Conservation (phyloP, 2,888 invertebrate genomes). For the Aphodius granarius region DNA sequence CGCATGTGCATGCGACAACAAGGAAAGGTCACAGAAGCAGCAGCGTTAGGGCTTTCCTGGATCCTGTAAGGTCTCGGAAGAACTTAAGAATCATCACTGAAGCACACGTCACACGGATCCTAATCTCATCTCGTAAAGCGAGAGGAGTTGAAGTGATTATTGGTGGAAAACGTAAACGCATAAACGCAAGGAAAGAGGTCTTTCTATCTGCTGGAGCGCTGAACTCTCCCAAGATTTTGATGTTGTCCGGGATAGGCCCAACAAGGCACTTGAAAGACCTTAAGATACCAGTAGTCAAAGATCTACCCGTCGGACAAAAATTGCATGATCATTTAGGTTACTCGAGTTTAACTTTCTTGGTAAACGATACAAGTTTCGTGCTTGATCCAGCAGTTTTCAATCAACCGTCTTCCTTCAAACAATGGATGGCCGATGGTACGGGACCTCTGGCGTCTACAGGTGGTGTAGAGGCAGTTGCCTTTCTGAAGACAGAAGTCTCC, state of each 20-base stretch:
- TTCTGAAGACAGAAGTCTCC: neutral
- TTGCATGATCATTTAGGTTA: conserved; percentile 76
- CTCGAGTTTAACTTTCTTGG: conserved; percentile 66
- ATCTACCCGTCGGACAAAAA: conserved; percentile 75
- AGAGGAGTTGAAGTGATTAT: conserved; percentile 69
- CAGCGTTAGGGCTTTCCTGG: conserved; percentile 51
- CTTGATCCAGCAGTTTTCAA: conserved; percentile 20
- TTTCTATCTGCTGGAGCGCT: conserved; percentile 77
- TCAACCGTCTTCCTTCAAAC: neutral
- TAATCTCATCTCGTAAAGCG: conserved; percentile 57
- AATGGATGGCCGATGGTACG: conserved; percentile 34
- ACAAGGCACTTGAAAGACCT: conserved; percentile 60
- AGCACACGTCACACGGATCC: conserved; percentile 50
- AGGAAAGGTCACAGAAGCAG: conserved; percentile 47
- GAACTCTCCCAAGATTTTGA: conserved; percentile 78
- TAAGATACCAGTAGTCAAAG: conserved; percentile 62
- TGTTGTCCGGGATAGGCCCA: conserved; percentile 81
- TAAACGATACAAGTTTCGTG: conserved; percentile 45
- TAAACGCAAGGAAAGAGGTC: conserved; percentile 69
- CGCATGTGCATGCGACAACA: conserved; percentile 51
- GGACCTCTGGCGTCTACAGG: conserved; percentile 59
- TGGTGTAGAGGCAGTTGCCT: conserved; percentile 57
- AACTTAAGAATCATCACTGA: conserved; percentile 53
- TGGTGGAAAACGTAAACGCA: conserved; percentile 56
- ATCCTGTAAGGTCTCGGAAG: conserved; percentile 43